Evolutionary conservation across 1,140 invertebrate genomes (phyloP), one percentile per base, ranked within the genome.

Genomic region (Drosophila melanica): DNA sequence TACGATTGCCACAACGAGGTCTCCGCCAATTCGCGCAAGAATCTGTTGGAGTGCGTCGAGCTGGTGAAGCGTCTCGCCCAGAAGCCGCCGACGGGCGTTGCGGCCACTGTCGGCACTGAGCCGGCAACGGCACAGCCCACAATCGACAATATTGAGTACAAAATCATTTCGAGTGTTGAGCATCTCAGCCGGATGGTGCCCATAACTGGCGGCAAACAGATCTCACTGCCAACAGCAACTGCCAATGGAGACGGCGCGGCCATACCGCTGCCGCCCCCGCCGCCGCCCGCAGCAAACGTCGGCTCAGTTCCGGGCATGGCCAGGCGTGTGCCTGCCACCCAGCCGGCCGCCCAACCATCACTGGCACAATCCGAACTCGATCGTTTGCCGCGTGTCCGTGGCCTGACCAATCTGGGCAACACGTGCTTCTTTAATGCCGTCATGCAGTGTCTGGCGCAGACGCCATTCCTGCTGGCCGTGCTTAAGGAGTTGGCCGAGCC

Each of bases 401-500:
- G 97, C 11, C 92, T 98, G 53, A 92, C 92, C 39, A 99, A 99
- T 94, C 93, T 99, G 91, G 98, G 98, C 62, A 98, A 99, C 90
- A 99, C 98, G 1, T 99, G 98, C 92, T 99, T 98, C 93, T 98
- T 98, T 85, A 99, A 99, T 93, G 96, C 98, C 42, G 97, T 99
- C 4, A 94, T 99, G 93, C 98, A 99, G 92, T 97, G 96, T 92
- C 93, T 99, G 65, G 96, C 95, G 16, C 97, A 97, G 91, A 98
- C 97, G 12, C 96, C 96, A 18, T 96, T 95, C 91, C 93, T 99
- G 45, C 93, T 96, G 37, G 92, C 95, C 79, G 93, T 96, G 16
- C 93, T 98, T 50, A 93, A 95, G 79, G 94, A 96, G 92, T 93
- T 96, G 75, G 93, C 94, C 54, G 93, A 94, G 69, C 94, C 94